A percentile compares a stretch with the other conserved stretches of the same genome.
phyloP scores from a whole-genome alignment of 1,140 invertebrate genomes.

The Polypedilum vanderplanki region DNA sequence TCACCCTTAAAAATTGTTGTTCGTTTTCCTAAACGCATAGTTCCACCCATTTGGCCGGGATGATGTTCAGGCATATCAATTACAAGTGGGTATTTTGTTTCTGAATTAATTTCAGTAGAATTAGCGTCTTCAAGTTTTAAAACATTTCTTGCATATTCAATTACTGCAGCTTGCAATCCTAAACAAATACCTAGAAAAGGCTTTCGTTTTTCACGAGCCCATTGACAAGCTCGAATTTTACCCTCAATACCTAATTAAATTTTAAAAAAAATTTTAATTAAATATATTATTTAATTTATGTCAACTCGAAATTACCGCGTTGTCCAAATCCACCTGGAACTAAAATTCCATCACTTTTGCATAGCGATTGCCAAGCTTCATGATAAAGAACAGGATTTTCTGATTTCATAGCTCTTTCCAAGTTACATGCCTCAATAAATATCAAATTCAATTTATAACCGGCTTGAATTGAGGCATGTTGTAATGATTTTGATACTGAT shows the following conservation, averaged over 20 bases:
- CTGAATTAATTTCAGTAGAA: slow-evolving; percentile 75
- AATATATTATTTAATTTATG: too few relatives aligned
- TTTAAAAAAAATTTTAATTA: too few relatives aligned
- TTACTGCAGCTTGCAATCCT: slow-evolving; percentile 92
- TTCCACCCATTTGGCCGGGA: slow-evolving; percentile 87
- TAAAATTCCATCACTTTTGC: slow-evolving; percentile 85
- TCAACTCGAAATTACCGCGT: too few relatives aligned
- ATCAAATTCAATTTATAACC: slow-evolving; percentile 81
- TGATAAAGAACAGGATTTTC: slow-evolving; percentile 79
- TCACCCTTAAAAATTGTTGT: slow-evolving; percentile 67
- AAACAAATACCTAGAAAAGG: slow-evolving; percentile 95
- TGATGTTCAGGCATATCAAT: slow-evolving; percentile 99
- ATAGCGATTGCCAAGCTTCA: slow-evolving; percentile 88
- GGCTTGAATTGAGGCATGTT: slow-evolving; percentile 80
- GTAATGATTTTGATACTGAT: slow-evolving; percentile 90
- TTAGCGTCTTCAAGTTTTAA: slow-evolving; percentile 71
- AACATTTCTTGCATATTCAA: slow-evolving; percentile 93
- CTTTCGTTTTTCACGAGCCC: slow-evolving; percentile 82
- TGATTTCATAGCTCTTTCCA: slow-evolving; percentile 67
- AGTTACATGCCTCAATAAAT: slow-evolving; percentile 84
- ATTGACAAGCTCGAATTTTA: slow-evolving; percentile 88
- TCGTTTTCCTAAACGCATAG: slow-evolving; percentile 93
- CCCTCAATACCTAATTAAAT: too few relatives aligned
- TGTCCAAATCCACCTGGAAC: slow-evolving; percentile 97
- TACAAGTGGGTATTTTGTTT: slow-evolving; percentile 70